Percentiles rank a stretch among this genome's conserved stretches.
These are phyloP conservation scores for Aphelinus atriplicis DNA, from an alignment of 1,140 invertebrate species.

Conservation along the genomic window DNA sequence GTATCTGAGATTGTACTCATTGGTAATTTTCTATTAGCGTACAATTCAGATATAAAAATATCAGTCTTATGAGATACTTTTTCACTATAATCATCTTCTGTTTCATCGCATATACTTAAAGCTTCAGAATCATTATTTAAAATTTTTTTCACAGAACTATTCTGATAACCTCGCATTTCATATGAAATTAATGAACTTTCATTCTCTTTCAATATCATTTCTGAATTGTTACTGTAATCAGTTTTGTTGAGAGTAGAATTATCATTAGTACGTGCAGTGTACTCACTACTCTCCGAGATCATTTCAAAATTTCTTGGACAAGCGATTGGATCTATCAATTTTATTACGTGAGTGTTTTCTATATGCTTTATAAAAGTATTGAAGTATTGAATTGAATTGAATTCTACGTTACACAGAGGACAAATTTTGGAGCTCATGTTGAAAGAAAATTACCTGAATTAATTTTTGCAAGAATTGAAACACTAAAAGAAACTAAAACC, in stretches of 20 bases:
- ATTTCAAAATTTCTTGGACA: no score
- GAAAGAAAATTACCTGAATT: no score
- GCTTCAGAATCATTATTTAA: no score
- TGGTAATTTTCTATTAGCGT: not conserved
- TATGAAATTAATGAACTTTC: no score
- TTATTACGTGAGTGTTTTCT: not conserved
- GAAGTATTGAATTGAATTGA: not conserved
- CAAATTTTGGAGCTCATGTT: not conserved
- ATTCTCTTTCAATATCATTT: no score
- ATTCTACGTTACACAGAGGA: not conserved
- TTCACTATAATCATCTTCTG: not conserved
- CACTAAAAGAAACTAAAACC: not conserved
- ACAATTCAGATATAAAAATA: not conserved
- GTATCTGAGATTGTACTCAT: not conserved
- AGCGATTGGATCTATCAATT: no score
- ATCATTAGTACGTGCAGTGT: no score
- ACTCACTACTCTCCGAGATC: no score
- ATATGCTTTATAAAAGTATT: not conserved
- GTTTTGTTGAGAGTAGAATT: no score
- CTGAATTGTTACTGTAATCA: no score
- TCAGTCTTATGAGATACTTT: not conserved
- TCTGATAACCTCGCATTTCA: no score
- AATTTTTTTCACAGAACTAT: no score
- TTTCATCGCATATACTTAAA: not conserved
- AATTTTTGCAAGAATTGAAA: not conserved